Conservation (phyloP, 2,113 vertebrate species). For the Zingel zingel region DNA sequence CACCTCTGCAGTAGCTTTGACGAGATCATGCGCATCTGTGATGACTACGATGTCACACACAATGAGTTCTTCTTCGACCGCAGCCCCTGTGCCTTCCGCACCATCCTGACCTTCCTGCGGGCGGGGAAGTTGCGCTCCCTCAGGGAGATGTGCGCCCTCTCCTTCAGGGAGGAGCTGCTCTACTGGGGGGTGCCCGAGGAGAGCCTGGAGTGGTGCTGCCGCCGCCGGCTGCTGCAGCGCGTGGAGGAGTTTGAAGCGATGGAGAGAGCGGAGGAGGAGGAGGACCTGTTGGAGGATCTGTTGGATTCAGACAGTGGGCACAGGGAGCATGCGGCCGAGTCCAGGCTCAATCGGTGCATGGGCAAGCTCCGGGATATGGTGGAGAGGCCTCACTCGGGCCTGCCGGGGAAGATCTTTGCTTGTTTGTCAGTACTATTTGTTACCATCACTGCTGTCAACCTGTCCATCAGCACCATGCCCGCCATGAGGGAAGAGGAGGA, state of each 20-base stretch:
- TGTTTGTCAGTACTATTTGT: conserved; percentile 97
- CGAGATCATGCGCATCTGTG: conserved; percentile 95
- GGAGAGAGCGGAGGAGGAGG: conserved; percentile 90
- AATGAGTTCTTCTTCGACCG: conserved; percentile 99
- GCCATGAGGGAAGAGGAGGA: conserved; percentile 96
- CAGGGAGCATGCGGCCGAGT: conserved; percentile 78
- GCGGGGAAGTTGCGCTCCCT: conserved; percentile 94
- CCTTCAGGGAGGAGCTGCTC: conserved; percentile 96
- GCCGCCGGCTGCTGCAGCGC: conserved; percentile 92
- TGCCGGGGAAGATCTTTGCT: conserved; percentile 97
- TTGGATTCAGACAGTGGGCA: conserved; percentile 83
- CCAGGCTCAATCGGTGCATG: conserved; percentile 89
- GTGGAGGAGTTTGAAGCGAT: conserved; percentile 94
- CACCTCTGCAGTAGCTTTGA: conserved; percentile 95
- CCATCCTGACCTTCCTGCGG: conserved; percentile 94
- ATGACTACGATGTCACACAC: conserved; percentile 94
- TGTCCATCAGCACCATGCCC: conserved; percentile 98
- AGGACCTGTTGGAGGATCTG: conserved; percentile 80
- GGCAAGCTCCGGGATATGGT: conserved; percentile 95
- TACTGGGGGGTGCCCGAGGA: conserved; percentile 98
- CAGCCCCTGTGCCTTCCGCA: conserved; percentile 94
- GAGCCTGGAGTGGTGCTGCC: conserved; percentile 96
- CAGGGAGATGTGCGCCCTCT: conserved; percentile 94
- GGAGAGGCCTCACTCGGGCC: conserved; percentile 96
- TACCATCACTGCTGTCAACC: conserved; percentile 96